Evolutionary conservation across 2,888 invertebrate species (phyloP).

Genomic region (Parthenolecanium corni): DNA sequence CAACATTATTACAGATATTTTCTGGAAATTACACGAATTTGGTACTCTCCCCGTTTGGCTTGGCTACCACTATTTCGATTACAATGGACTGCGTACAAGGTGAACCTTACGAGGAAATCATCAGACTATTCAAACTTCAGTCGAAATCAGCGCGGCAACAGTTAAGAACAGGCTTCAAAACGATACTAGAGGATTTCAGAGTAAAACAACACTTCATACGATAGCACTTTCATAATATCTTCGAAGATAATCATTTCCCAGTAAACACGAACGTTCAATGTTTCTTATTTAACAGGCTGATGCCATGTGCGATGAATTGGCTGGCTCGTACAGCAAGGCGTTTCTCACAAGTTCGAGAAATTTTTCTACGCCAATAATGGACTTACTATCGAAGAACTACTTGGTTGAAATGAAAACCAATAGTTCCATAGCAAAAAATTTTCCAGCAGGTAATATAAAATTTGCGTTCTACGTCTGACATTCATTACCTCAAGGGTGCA

Average conservation of each 20-base stretch:
- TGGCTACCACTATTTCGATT: slow-evolving; percentile 36
- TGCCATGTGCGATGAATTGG: slow-evolving; percentile 33
- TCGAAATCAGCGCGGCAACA: slow-evolving; percentile 30
- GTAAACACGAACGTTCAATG: no score
- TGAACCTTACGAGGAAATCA: slow-evolving; percentile 34
- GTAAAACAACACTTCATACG: no score
- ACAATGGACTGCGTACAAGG: slow-evolving; percentile 35
- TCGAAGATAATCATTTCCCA: no score
- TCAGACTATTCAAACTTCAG: slow-evolving; percentile 33
- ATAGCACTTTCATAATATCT: no score
- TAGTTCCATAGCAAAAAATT: slow-evolving; percentile 10
- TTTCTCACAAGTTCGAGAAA: slow-evolving; percentile 34
- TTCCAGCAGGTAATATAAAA: not conserved
- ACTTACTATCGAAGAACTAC: slow-evolving; percentile 34
- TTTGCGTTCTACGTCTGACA: no score
- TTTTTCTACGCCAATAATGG: slow-evolving; percentile 34
- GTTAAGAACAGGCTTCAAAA: slow-evolving; percentile 35
- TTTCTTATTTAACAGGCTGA: slow-evolving; percentile 9
- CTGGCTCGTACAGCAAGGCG: slow-evolving; percentile 36
- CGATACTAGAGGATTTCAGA: slow-evolving; percentile 34
- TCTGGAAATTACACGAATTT: slow-evolving; percentile 35
- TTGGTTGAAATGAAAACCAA: slow-evolving; percentile 34
- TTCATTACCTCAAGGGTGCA: no score
- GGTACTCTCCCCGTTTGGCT: slow-evolving; percentile 36
- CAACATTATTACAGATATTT: slow-evolving; percentile 32